phyloP scores from a whole-genome alignment of 2,888 invertebrate species.

The Zygothrica quintamaculata region DNA sequence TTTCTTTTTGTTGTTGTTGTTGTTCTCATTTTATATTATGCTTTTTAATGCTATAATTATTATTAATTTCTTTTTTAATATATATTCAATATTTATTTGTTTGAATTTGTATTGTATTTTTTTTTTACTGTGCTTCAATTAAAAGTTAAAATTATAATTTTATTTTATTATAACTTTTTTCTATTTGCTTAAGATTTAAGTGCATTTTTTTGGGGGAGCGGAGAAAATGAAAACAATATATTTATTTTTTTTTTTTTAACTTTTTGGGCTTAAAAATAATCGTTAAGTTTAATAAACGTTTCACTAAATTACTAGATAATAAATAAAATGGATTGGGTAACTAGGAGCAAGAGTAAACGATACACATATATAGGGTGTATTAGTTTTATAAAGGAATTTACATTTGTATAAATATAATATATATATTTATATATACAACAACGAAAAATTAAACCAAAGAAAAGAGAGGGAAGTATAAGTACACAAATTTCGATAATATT shows the following conservation, averaged over 20 bases:
- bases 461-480: slow-evolving; percentile 60
- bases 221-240: slow-evolving; percentile 40
- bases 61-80: slow-evolving; percentile 48
- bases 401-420: slow-evolving; percentile 10
- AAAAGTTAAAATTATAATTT: slow-evolving; percentile 51
- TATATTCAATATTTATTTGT: slow-evolving; percentile 44
- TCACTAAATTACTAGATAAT: slow-evolving; percentile 65
- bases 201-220: slow-evolving; percentile 1
- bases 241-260: too few relatives aligned
- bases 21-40: slow-evolving; percentile 46
- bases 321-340: slow-evolving; percentile 57
- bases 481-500: slow-evolving; percentile 61
- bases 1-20: slow-evolving; percentile 43
- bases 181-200: slow-evolving; percentile 27
- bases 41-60: slow-evolving; percentile 54
- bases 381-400: slow-evolving; percentile 1
- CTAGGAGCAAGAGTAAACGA: slow-evolving; percentile 10
- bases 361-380: not conserved
- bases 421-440: slow-evolving; percentile 26
- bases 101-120: slow-evolving; percentile 31
- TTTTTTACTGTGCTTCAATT: slow-evolving; percentile 60
- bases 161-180: slow-evolving; percentile 1
- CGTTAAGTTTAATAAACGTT: slow-evolving; percentile 43
- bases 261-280: slow-evolving; percentile 41
- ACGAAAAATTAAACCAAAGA: slow-evolving; percentile 49